Evolutionary conservation across 2,888 invertebrate genomes (phyloP), one percentile per base, ranked within the genome.

Genomic region (Cybosia mesomella): DNA sequence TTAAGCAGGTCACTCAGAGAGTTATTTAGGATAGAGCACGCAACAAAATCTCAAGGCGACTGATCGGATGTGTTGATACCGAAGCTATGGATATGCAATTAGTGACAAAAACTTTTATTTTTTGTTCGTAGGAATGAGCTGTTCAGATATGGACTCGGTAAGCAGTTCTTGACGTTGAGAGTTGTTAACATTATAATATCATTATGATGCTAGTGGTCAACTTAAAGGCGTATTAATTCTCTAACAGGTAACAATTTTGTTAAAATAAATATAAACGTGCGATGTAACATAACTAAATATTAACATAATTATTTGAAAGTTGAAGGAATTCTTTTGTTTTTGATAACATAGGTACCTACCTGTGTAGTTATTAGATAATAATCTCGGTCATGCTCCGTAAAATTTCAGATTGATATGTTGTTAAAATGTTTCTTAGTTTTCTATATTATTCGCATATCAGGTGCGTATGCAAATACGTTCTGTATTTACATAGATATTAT

Each of bases 1-100:
- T 80, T 89, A 82, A 22, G 9, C 0, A n/a, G 15, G 36, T 36
- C 13, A 0, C 2, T 65, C 83, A 87, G 68, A 75, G 85, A 73
- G 58, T 64, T 28, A 59, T 79, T 84, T 87, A n/a, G 72, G 67
- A 68, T 72, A 74, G 5, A 39, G n/a, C 24, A 13, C 11, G 32
- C 15, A 55, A 64, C 55, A 13, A 81, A 85, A 87, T 87, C 87
- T 81, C 76, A 73, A 79, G 83, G 77, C 83, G 80, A 82, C 85
- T 84, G 93, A 93, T 94, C 92, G 92, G 92, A 91, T 91, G 89
- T 90, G 92, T 92, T 92, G 93, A 94, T 93, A 93, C 89, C 86
- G 86, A 85, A 86, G 88, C 89, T 89, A 90, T 90, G 90, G 92
- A 91, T 92, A 90, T 88, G 89, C 91, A 93, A 93, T 93, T 93